A percentile compares a stretch with the other conserved stretches of the same genome.
phyloP scores from a whole-genome alignment of 2,113 vertebrate genomes.

The Recurvirostra avosetta region DNA sequence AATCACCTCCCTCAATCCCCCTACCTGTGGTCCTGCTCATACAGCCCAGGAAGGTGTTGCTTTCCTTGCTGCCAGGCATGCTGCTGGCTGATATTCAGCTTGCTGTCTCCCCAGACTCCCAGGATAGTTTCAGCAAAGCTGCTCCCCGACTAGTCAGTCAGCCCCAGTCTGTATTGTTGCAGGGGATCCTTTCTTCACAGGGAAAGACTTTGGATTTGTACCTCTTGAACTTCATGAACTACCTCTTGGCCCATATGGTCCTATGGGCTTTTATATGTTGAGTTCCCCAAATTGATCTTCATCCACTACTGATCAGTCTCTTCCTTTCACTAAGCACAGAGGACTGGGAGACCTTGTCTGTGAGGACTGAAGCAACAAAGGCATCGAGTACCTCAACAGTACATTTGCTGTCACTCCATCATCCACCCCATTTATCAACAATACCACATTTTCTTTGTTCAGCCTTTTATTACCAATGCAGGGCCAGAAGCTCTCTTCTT shows the following conservation, averaged over 20 bases:
- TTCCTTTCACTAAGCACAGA: background rate
- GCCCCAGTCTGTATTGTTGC: background rate
- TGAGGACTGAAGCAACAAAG: background rate
- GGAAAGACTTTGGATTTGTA: background rate
- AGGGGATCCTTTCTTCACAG: background rate
- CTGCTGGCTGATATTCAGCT: background rate
- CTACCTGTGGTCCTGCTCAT: background rate
- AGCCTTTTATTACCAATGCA: background rate
- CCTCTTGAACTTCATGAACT: background rate
- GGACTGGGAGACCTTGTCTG: background rate
- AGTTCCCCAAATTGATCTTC: background rate
- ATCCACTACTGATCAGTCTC: background rate
- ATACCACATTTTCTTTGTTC: background rate
- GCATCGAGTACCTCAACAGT: background rate
- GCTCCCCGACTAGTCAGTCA: background rate
- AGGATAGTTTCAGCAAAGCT: background rate
- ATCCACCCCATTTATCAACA: background rate
- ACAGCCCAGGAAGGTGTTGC: background rate
- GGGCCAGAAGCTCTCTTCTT: background rate
- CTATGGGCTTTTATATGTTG: background rate
- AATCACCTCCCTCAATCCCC: background rate
- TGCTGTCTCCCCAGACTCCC: background rate
- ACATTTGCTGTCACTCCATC: background rate
- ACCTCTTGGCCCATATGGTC: background rate
- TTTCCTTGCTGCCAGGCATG: background rate